Evolutionary conservation across 2,888 invertebrate species (phyloP).

Genomic region (Protodeltote pygarga): DNA sequence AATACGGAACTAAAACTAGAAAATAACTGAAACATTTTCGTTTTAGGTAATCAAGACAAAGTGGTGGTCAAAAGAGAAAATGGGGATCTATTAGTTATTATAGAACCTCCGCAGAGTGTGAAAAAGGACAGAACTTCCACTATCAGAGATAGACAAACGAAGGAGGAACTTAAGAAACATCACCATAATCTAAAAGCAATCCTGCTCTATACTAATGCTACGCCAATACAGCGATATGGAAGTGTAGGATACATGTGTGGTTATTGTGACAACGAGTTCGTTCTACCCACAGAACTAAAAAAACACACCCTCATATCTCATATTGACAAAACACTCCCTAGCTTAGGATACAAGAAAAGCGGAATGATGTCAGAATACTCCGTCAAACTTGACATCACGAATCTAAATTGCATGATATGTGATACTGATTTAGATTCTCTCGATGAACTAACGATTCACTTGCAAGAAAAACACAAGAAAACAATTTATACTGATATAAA

Average conservation of each 20-base stretch:
- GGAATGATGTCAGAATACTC: constrained; percentile 45
- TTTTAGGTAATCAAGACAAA: constrained; percentile 45
- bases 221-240: constrained; percentile 64
- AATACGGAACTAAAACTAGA: not conserved
- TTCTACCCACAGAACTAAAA: constrained; percentile 51
- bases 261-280: constrained; percentile 63
- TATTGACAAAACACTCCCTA: constrained; percentile 45
- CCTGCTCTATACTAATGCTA: constrained; percentile 66
- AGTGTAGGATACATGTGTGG: constrained; percentile 67
- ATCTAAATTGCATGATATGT: constrained; percentile 40
- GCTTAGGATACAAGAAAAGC: constrained; percentile 57
- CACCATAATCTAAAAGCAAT: constrained; percentile 63
- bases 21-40: constrained; percentile 37
- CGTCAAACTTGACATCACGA: constrained; percentile 43
- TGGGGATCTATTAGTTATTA: constrained; percentile 26
- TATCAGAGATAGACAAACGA: not conserved
- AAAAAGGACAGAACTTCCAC: not conserved
- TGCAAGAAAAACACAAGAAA: constrained; percentile 32
- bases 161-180: constrained; percentile 55
- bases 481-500: constrained; percentile 38
- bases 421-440: constrained; percentile 16
- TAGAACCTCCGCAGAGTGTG: no score
- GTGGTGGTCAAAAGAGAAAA: constrained; percentile 9
- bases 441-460: constrained; percentile 28
- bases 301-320: constrained; percentile 52